Evolutionary conservation across 2,888 invertebrate species (phyloP), one percentile per base, ranked within the genome.

Genomic region (Napeogenes sylphis): DNA sequence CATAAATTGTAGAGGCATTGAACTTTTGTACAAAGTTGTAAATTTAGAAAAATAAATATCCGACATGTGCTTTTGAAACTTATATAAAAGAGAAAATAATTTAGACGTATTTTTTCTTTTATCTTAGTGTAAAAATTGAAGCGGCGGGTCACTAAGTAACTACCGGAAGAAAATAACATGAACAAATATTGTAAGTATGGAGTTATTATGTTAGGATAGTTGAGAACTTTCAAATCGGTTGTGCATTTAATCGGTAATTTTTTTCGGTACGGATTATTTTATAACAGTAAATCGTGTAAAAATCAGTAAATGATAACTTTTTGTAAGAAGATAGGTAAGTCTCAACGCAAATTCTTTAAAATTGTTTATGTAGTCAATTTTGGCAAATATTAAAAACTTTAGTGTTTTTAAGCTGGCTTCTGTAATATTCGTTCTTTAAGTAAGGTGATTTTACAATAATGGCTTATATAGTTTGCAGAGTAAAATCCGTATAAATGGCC

Each of bases 21-120:
- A 85, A 84, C 83, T 86, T 86, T 85, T 84, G 85, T 85, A 85
- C 85, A 87, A 86, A 85, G 86, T 85, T 86, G 85, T 83, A 76
- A 74, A 71, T 59, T 38, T 38, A 45, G 30, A 45, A 42, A 58
- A 33, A 13, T n/a, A 45, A 33, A 53, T 51, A 14, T 6, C 21
- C n/a, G 21, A 51, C 30, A 30, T 6, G 30, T 30, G n/a, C 30
- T 30, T 30, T 51, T 3, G 12, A 51, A 30, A 30, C 6, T 51
- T 51, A 30, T 51, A 51, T 51, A 30, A 51, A 51, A 30, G 51
- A 51, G 51, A 51, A 51, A 51, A 51, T 51, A 51, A 47, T 47
- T 30, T 30, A 47, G 4, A 47, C 6, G 14, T 35, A 47, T 55
- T 65, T 59, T 65, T 82, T 83, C 73, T 83, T 81, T 81, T 72